Conservation (phyloP, 2,797 vertebrate species). For the Anguilla obscura region DNA sequence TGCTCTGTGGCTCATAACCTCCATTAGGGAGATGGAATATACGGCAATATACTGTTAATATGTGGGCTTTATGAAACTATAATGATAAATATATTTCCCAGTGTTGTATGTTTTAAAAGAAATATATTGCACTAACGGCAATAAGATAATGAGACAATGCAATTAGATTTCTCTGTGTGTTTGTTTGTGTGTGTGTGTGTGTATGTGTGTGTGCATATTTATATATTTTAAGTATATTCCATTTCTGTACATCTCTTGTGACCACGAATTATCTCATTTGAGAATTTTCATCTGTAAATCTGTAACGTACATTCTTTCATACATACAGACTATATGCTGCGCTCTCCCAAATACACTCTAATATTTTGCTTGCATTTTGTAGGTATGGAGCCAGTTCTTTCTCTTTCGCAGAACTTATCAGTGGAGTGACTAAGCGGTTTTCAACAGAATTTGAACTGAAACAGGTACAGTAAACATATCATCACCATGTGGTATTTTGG, state of each 20-base stretch:
- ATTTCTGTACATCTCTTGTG: not conserved
- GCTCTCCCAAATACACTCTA: not conserved
- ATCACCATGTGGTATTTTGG: not conserved
- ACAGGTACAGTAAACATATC: constrained; percentile 72
- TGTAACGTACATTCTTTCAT: not conserved
- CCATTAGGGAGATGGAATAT: not conserved
- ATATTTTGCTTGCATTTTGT: constrained; percentile 26
- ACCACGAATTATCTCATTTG: not conserved
- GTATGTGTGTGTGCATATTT: too few species aligned
- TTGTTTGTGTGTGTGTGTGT: too few species aligned
- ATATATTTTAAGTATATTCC: too few species aligned
- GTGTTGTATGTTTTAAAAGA: too few species aligned
- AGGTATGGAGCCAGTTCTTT: constrained; percentile 86
- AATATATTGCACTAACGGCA: too few species aligned
- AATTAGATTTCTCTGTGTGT: too few species aligned
- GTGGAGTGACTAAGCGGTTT: constrained; percentile 75
- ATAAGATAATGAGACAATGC: too few species aligned
- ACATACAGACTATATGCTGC: not conserved
- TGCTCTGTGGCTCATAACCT: not conserved
- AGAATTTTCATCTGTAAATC: not conserved
- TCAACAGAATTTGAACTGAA: constrained; percentile 80
- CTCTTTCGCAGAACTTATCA: constrained; percentile 80
- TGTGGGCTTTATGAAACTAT: too few species aligned
- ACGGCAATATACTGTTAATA: not conserved
- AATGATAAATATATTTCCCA: too few species aligned